Base-by-base conservation (phyloP, 2,113 vertebrate genomes). In the Forbesichthys agassizii region DNA sequence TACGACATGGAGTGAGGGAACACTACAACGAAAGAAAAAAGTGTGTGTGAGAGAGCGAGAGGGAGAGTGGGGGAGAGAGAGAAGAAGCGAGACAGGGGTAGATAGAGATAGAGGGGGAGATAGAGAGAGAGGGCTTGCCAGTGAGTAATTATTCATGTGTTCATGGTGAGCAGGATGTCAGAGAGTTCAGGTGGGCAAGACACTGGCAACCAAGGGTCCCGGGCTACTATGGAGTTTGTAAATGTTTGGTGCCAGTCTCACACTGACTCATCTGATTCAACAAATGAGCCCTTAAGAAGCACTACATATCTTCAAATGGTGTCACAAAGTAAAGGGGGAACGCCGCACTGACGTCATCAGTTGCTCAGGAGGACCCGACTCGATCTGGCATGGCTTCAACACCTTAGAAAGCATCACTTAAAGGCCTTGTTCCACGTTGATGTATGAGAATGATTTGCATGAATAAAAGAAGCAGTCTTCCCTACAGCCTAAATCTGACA, bases 141-240 rank as follows among this genome's bases (percentile, higher is more conserved):
- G 27, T 52, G 48, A 66, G 61, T 74, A 65, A 75, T 68, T 69
- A 78, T 69, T 56, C 59, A 74, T 55, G 75, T 83, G 73, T 11
- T 76, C 61, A 73, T 63, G 42, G 54, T 51, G 73, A 77, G n/a
- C 52, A 12, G 48, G 64, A 73, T 80, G 79, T 82, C 85, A 82
- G 6, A 53, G 83, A 58, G 76, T 85, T 89, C 84, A 85, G 81
- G 68, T 75, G 63, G 68, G 75, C 7, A 58, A 61, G 66, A 52
- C 64, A 64, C 66, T 52, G 13, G 10, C 27, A 33, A 69, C 65
- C 57, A 13, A 54, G 60, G 64, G 48, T 11, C 42, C 1, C 57
- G 42, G 58, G 66, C 61, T 12, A 33, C 18, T n/a, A 48, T 33
- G 55, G 27, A 62, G 71, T 66, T 52, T 63, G 59, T 18, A 68